Evolutionary conservation across 2,888 invertebrate genomes (phyloP).

Genomic region (Clitarchus hookeri): DNA sequence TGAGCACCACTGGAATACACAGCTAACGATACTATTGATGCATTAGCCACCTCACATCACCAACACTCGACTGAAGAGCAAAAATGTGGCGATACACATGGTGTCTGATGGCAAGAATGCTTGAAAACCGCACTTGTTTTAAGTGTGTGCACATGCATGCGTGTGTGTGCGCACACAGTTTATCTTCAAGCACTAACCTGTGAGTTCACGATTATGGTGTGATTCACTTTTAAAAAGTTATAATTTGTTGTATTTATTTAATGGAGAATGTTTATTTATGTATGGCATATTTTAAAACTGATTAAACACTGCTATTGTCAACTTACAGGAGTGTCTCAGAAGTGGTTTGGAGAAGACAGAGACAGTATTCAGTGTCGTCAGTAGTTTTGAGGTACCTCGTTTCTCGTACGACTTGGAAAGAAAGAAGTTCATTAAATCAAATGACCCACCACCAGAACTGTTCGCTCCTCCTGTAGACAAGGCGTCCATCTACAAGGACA

Average conservation of each 20-base stretch:
- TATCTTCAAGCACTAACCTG: no score
- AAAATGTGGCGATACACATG: no score
- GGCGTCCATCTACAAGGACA: conserved; percentile 67
- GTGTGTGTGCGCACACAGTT: no score
- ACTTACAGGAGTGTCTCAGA: conserved; percentile 59
- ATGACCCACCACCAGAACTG: conserved; percentile 47
- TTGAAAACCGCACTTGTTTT: no score
- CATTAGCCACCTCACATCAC: no score
- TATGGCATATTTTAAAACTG: background rate
- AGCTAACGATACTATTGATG: no score
- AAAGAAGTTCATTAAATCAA: conserved; percentile 71
- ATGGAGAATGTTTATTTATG: no score
- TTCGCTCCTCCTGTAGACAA: conserved; percentile 71
- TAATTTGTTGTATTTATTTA: background rate
- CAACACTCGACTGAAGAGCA: no score
- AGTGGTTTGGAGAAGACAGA: conserved; percentile 70
- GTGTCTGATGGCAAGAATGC: no score
- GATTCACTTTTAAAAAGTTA: conserved; percentile 35
- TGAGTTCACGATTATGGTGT: no score
- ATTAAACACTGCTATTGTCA: background rate
- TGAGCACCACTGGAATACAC: no score
- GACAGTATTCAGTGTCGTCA: conserved; percentile 76
- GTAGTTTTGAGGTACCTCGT: conserved; percentile 81
- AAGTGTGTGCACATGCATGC: no score
- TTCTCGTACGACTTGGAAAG: conserved; percentile 73